A percentile compares a stretch with the other conserved stretches of the same genome.
Evolutionary conservation across 2,888 invertebrate species (phyloP).

Genomic region (Tetanocera ferruginea): DNA sequence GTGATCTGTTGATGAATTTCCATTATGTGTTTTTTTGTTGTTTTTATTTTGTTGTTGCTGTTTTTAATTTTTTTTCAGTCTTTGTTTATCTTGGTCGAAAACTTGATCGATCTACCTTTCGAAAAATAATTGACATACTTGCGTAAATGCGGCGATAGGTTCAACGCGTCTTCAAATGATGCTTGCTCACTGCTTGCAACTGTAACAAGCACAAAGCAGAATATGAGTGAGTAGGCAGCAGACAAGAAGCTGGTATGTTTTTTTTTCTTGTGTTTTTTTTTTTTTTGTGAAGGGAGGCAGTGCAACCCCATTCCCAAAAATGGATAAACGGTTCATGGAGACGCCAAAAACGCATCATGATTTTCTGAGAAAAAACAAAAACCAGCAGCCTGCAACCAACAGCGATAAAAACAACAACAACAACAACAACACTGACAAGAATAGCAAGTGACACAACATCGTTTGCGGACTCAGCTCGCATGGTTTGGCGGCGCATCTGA

Average conservation of each 20-base stretch:
- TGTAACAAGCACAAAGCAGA: not conserved
- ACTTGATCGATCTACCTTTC: conserved; percentile 31
- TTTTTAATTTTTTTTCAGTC: not conserved
- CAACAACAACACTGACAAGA: too few relatives aligned
- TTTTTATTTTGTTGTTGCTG: not conserved
- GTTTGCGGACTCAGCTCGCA: too few relatives aligned
- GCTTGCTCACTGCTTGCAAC: not conserved
- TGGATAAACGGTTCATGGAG: conserved; percentile 28
- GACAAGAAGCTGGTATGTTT: not conserved
- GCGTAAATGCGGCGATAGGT: conserved; percentile 28
- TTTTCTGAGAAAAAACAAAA: conserved; percentile 9
- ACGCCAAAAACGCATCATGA: conserved; percentile 4
- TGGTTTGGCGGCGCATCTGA: too few relatives aligned
- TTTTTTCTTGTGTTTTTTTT: too few relatives aligned
- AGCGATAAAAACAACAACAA: too few relatives aligned
- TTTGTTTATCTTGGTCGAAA: not conserved
- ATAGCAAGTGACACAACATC: too few relatives aligned
- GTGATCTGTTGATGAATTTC: not conserved
- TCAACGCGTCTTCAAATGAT: conserved; percentile 13
- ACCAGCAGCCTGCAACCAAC: not conserved
- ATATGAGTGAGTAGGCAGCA: not conserved
- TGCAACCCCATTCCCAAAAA: conserved; percentile 12
- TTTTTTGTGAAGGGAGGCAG: not conserved
- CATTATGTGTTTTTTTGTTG: not conserved
- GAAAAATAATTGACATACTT: conserved; percentile 35